Percentiles rank a stretch among this genome's conserved stretches.
phyloP scores from a whole-genome alignment of 2,797 vertebrate genomes.

The Sternarchorhynchus goeldii region DNA sequence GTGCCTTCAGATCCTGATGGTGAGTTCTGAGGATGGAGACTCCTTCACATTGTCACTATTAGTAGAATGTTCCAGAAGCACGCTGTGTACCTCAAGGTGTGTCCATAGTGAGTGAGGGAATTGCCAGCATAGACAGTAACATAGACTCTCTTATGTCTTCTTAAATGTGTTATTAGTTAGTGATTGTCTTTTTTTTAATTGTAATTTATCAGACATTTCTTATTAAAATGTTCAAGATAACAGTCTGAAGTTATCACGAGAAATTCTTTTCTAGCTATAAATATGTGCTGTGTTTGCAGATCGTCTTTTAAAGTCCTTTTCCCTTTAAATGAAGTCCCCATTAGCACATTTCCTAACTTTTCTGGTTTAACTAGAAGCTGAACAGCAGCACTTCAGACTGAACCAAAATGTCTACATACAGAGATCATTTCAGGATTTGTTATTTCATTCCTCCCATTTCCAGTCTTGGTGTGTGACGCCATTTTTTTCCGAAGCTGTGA shows the following conservation, averaged over 20 bases:
- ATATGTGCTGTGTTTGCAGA: too few species aligned
- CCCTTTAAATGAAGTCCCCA: too few species aligned
- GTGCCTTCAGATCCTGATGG: slow-evolving; percentile 31
- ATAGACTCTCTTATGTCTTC: too few species aligned
- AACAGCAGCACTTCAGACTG: neutral
- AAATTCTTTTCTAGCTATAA: too few species aligned
- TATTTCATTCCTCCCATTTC: slow-evolving; percentile 16
- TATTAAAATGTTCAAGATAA: too few species aligned
- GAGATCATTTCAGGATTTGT: slow-evolving; percentile 4
- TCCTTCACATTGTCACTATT: slow-evolving; percentile 23
- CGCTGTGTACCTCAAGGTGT: neutral
- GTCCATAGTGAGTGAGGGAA: too few species aligned
- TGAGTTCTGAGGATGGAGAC: slow-evolving; percentile 24
- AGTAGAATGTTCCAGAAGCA: slow-evolving; percentile 26
- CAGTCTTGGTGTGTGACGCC: slow-evolving; percentile 1
- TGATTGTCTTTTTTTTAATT: too few species aligned
- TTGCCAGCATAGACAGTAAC: too few species aligned
- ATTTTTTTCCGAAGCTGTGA: slow-evolving; percentile 23
- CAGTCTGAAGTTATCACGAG: too few species aligned
- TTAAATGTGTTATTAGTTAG: too few species aligned
- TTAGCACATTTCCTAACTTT: neutral
- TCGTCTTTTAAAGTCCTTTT: neutral
- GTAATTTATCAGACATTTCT: too few species aligned
- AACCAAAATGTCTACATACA: neutral
- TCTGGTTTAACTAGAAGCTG: neutral